These are phyloP conservation scores for Dasypogon diadema DNA, from an alignment of 2,888 invertebrate species.

Conservation along the genomic window DNA sequence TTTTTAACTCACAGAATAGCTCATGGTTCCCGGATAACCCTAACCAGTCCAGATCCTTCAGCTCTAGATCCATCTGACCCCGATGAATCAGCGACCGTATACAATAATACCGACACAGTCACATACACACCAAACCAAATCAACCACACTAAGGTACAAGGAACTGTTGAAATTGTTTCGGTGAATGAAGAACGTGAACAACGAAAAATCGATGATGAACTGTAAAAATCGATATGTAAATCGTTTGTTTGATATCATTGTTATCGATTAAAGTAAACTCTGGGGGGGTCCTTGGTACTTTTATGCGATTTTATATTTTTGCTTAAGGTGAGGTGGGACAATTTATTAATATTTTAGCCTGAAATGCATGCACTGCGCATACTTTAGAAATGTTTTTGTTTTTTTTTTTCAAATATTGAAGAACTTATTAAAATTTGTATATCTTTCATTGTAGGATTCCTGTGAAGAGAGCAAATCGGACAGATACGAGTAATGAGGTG, in stretches of 20 bases:
- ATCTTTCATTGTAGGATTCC: constrained; percentile 22
- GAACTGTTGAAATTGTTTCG: constrained; percentile 66
- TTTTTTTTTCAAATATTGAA: neutral
- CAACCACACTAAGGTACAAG: constrained; percentile 55
- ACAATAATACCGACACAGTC: constrained; percentile 66
- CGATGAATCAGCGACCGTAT: constrained; percentile 61
- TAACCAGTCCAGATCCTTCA: constrained; percentile 72
- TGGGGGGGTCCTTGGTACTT: no score
- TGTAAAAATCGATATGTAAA: constrained; percentile 14
- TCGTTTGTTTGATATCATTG: neutral
- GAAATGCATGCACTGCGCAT: constrained; percentile 10
- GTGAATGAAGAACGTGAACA: constrained; percentile 58
- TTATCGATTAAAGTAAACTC: neutral
- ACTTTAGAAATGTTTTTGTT: neutral
- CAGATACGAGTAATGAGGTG: constrained; percentile 19
- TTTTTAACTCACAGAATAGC: constrained; percentile 61
- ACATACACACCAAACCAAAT: constrained; percentile 63
- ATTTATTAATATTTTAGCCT: constrained; percentile 15
- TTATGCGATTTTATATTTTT: neutral
- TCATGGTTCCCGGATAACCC: constrained; percentile 70
- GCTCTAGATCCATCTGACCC: constrained; percentile 58
- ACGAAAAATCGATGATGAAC: constrained; percentile 25
- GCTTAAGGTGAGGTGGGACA: constrained; percentile 32
- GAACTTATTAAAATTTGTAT: no score
- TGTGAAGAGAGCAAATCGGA: constrained; percentile 15